Evolutionary conservation across 2,113 vertebrate genomes (phyloP), one percentile per base, ranked within the genome.

Genomic region (Pogona vitticeps): DNA sequence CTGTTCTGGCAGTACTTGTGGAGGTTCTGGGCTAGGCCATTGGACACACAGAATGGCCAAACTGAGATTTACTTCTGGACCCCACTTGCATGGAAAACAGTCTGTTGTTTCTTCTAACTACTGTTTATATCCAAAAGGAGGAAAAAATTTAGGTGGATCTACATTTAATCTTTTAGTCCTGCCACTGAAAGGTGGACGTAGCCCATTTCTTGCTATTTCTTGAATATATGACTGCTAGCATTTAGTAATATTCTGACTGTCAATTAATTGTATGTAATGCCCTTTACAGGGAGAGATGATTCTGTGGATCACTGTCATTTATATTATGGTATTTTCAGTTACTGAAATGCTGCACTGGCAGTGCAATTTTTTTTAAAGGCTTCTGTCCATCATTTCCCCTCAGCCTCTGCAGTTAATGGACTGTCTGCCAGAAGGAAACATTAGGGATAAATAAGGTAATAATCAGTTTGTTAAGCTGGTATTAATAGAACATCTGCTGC

Each of bases 401-500:
- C 0, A 40, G 17, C 87, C 84, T 33, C 5, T 87, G 76, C 75
- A 82, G 31, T 76, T 56, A 87, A 81, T 63, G 65, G 71, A 79
- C 26, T 85, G 73, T 83, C 76, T 83, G 2, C 12, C 6, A 59
- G 26, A 73, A 65, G 46, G 58, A 91, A 87, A 89, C 67, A 42
- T 28, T 7, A 70, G 52, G 14, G 6, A 81, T 88, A 6, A 1
- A 0, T 42, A 31, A 84, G 85, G 28, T 80, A 76, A 20, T 52
- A 38, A 18, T 63, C 18, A 21, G 52, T 86, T 94, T 90, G 83
- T 33, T 86, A 33, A 40, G 56, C 46, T 56, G n/a, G 70, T 85
- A 70, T 85, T 89, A 90, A 61, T 21, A 91, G 73, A 86, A 14
- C 52, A 89, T 81, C 68, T 86, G 23, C 91, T 76, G 14, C 77